Percentiles rank a stretch among this genome's conserved stretches.
Conservation (phyloP, 2,113 vertebrate genomes). For the Pelvicachromis taeniatus region DNA sequence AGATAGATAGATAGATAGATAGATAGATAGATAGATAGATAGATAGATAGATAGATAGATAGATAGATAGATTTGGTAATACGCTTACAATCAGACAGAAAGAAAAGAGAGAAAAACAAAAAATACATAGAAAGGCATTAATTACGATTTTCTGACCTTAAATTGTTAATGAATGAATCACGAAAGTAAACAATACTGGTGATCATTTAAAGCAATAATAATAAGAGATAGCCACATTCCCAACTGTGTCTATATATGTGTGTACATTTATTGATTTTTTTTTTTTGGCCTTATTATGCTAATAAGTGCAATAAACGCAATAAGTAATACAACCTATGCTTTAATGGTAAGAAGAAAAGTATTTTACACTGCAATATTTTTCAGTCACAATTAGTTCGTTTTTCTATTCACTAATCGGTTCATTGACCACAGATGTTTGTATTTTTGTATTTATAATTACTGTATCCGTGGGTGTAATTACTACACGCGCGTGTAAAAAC, state of each 20-base stretch:
- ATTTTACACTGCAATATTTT: background rate
- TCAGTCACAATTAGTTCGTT: background rate
- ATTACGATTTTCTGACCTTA: background rate
- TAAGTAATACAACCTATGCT: background rate
- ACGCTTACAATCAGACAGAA: background rate
- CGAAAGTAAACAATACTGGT: background rate
- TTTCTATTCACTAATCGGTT: background rate
- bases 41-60: too few relatives aligned
- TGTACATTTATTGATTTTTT: background rate
- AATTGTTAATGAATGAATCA: background rate
- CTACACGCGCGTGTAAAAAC: background rate
- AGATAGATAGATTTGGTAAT: background rate
- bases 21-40: too few relatives aligned
- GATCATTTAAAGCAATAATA: background rate
- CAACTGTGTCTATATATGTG: fast-evolving
- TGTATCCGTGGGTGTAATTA: background rate
- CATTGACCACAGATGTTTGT: background rate
- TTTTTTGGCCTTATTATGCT: background rate
- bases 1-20: too few relatives aligned
- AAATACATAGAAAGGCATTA: background rate
- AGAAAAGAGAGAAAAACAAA: background rate
- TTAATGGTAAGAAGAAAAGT: background rate
- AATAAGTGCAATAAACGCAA: background rate
- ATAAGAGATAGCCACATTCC: background rate
- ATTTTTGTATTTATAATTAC: background rate